Conservation (phyloP, 2,113 vertebrate species). For the Sardina pilchardus region DNA sequence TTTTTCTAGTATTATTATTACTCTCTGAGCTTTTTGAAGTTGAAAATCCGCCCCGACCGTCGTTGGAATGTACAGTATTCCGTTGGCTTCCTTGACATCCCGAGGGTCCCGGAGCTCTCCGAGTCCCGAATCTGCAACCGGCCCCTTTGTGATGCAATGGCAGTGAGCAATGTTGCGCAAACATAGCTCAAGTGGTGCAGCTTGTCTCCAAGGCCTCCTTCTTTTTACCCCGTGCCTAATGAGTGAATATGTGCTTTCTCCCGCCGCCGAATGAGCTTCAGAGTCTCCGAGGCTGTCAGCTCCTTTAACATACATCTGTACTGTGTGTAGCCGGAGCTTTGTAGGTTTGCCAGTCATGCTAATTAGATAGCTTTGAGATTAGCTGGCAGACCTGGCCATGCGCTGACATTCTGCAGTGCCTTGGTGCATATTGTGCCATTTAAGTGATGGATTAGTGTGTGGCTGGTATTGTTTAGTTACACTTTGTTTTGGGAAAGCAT, state of each 20-base stretch:
- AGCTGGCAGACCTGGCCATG: background rate
- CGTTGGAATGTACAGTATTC: background rate
- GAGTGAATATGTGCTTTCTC: background rate
- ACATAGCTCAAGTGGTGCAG: background rate
- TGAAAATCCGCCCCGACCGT: background rate
- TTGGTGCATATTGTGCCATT: background rate
- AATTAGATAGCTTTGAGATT: background rate
- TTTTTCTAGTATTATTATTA: too few species aligned
- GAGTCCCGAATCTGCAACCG: background rate
- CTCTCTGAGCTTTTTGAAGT: background rate
- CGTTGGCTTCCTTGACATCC: background rate
- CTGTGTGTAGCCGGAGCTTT: background rate
- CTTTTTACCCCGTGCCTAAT: background rate
- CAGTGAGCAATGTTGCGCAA: background rate
- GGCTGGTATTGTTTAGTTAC: background rate
- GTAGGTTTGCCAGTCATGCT: background rate
- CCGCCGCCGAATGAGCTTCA: slow-evolving; percentile 41
- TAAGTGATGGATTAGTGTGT: background rate
- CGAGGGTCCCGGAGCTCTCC: background rate
- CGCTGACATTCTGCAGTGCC: background rate
- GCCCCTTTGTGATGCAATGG: background rate
- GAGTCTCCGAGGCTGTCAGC: background rate
- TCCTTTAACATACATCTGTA: background rate
- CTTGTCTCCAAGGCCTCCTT: background rate
- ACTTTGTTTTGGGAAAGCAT: background rate